Conservation (phyloP, 2,113 vertebrate species). For the Xiphophorus maculatus region DNA sequence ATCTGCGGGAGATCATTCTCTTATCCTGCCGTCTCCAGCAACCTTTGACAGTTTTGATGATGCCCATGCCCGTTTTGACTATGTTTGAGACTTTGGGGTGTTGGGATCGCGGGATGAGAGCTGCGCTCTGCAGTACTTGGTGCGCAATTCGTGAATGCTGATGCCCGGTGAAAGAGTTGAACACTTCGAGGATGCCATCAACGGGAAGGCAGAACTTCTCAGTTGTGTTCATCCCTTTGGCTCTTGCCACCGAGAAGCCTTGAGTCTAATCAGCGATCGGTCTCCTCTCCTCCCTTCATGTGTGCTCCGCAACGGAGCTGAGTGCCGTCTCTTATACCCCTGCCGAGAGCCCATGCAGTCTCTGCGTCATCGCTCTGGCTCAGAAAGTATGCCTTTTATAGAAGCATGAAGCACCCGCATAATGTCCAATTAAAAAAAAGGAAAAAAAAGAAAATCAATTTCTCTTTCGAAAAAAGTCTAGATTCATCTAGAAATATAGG, state of each 20-base stretch:
- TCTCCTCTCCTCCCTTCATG: conserved; percentile 38
- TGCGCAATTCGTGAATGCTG: conserved; percentile 36
- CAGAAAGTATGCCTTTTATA: conserved; percentile 65
- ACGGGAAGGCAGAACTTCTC: conserved; percentile 69
- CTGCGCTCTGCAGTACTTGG: conserved; percentile 24
- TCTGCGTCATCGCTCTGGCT: conserved; percentile 62
- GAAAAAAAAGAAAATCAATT: background rate
- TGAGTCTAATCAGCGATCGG: conserved; percentile 13
- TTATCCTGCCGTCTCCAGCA: conserved; percentile 64
- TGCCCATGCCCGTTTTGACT: conserved; percentile 59
- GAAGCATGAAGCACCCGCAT: conserved; percentile 17
- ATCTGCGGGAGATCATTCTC: conserved; percentile 39
- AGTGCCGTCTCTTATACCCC: conserved; percentile 50
- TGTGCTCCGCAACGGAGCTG: conserved; percentile 18
- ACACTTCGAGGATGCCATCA: conserved; percentile 70
- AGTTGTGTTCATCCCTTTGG: conserved; percentile 71
- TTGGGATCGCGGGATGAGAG: conserved; percentile 22
- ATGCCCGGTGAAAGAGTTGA: conserved; percentile 54
- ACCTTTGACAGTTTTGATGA: conserved; percentile 64
- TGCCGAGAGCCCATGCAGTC: conserved; percentile 15
- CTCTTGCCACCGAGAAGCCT: conserved; percentile 30
- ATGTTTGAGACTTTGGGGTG: conserved; percentile 50
- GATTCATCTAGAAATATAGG: background rate
- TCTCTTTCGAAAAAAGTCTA: conserved; percentile 4
- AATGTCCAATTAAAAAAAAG: no score